Evolutionary conservation across 2,113 vertebrate genomes (phyloP).

Genomic region (Petrocephalus microphthalmus): DNA sequence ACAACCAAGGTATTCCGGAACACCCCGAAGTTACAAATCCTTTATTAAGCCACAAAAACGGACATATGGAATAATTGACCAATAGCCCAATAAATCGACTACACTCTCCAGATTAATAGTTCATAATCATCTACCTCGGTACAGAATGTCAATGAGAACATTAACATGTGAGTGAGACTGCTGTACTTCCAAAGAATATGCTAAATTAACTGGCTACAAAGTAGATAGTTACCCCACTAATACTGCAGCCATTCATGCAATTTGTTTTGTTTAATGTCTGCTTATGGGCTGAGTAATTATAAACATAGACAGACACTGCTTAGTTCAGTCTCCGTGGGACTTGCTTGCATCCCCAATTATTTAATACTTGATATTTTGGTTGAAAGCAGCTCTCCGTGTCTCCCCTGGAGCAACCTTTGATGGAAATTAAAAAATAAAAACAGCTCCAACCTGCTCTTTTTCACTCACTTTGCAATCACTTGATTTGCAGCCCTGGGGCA

Average conservation of each 20-base stretch:
- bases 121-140: background rate
- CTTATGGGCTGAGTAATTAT: background rate
- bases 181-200: background rate
- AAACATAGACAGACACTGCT: background rate
- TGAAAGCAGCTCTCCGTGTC: slow-evolving; percentile 6
- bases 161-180: background rate
- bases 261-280: background rate
- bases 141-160: background rate
- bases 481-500: slow-evolving; percentile 13
- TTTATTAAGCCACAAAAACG: background rate
- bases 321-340: background rate
- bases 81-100: background rate
- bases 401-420: slow-evolving; percentile 13
- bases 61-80: background rate
- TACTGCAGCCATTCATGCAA: background rate
- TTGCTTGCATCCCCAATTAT: background rate
- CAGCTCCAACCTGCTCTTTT: background rate
- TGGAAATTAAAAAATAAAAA: slow-evolving; percentile 17
- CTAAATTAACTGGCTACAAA: background rate
- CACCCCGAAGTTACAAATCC: background rate
- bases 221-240: background rate
- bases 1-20: background rate
- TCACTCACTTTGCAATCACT: slow-evolving; percentile 3
- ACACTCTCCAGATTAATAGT: background rate
- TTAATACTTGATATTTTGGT: slow-evolving; percentile 15